Evolutionary conservation across 1,140 invertebrate species (phyloP), one percentile per base, ranked within the genome.

Genomic region (Hydropsyche tenuis): DNA sequence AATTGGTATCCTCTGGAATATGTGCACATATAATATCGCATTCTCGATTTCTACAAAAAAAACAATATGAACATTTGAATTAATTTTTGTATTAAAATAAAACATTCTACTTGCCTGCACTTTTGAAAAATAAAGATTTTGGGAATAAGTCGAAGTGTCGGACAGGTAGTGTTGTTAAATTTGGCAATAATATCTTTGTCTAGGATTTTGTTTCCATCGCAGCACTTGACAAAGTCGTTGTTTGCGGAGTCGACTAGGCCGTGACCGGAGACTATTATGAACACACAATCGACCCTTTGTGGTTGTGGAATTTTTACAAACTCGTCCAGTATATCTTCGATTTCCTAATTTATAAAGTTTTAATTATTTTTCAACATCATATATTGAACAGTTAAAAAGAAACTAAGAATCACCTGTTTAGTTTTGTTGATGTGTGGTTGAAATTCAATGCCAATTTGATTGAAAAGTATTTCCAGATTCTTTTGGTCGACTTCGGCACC

Each of bases 91-190:
- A 37, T 4, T 37, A 37, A 37, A 37, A 9, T 4, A 9, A 9
- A 4, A 37, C 9, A 37, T 4, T n/a, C 3, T 37, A 37, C 30
- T 37, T 37, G 30, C 30, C 30, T 37, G 30, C 30, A 37, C 30
- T 37, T 37, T 37, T 37, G 30, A 37, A 37, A 37, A 37, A 37
- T 37, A 37, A 37, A 37, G 3, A 37, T 37, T 37, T 37, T 37
- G 9, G 30, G 93, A 79, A 93, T 91, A 48, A 85, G 84, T 0
- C 81, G 78, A 30, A 94, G 82, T 69, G 82, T 66, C 0, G 86
- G 85, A 79, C 90, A 90, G 63, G 86, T 86, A 11, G 81, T 78
- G 69, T 89, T 86, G 51, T 87, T 87, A 78, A 94, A 93, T 74
- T 85, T 84, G 9, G 87, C 79, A 0, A 89, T 79, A 56, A 93